phyloP scores from a whole-genome alignment of 2,888 invertebrate species.

The Sceliomorpha sp. region DNA sequence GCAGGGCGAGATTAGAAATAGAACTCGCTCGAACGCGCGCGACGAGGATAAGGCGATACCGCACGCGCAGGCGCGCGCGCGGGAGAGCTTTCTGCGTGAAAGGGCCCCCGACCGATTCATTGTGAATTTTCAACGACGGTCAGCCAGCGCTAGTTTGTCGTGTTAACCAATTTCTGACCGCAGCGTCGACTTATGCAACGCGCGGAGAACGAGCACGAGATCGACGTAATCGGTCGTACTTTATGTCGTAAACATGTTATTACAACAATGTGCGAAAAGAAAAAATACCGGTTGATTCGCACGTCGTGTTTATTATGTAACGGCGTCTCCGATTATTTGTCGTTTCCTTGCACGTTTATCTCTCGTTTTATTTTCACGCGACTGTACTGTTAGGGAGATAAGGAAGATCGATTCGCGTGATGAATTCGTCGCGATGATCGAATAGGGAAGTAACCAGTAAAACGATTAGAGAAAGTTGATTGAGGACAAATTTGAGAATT shows the following conservation, averaged over 20 bases:
- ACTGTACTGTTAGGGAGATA: not conserved
- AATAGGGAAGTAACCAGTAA: too few species aligned
- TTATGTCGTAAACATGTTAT: constrained; percentile 50
- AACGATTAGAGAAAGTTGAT: too few species aligned
- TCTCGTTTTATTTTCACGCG: constrained; percentile 2
- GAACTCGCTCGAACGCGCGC: constrained; percentile 56
- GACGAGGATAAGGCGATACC: too few species aligned
- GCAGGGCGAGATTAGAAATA: constrained; percentile 70
- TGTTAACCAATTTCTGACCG: constrained; percentile 44
- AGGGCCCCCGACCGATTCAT: constrained; percentile 31
- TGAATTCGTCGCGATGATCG: too few species aligned
- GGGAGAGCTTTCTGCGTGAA: constrained; percentile 52
- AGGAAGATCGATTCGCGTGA: too few species aligned
- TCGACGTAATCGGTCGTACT: constrained; percentile 48
- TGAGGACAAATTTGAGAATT: too few species aligned
- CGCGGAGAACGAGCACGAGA: constrained; percentile 42
- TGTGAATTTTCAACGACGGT: constrained; percentile 24
- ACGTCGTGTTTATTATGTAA: constrained; percentile 33
- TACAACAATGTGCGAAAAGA: constrained; percentile 48
- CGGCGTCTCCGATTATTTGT: constrained; percentile 19
- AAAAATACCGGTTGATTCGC: constrained; percentile 36
- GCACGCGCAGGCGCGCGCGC: constrained; percentile 33
- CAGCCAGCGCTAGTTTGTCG: not conserved
- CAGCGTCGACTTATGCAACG: constrained; percentile 32
- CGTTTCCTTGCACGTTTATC: constrained; percentile 13